Evolutionary conservation across 92 coral and sea anemone species (phyloP), one percentile per base, ranked within the genome.

Genomic region (Micromussa lordhowensis): DNA sequence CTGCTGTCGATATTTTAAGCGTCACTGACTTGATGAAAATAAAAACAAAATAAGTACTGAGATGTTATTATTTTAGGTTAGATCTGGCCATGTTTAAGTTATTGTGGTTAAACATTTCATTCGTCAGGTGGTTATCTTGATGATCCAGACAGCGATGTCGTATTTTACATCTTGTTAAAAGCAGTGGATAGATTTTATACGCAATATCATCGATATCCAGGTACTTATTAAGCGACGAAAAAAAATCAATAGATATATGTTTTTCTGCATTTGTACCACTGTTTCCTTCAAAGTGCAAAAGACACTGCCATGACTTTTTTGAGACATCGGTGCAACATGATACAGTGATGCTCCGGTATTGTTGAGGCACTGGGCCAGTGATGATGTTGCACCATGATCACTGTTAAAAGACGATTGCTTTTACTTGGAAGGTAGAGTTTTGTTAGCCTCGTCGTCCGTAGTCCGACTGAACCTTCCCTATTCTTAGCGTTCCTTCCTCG

Each of bases 121-220:
- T 49, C 17, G 7, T 35, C 51, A 97, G 99, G 92, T 35, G 79
- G 92, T 71, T 82, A 83, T 69, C 91, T 96, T 63, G 99, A 97
- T 34, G 96, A 96, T 34, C 96, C 99, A 4, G 99, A 97, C 80
- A 96, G 93, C 68, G 95, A 97, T 71, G 96, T 88, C 3, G 94
- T 93, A 35, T 97, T 96, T 86, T 97, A 97, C 78, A 92, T 97
- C 36, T 90, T 97, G 53, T 82, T 97, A 31, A 95, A 98, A 86
- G 98, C 98, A 53, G 96, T 92, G 44, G 98, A 97, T 80, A 93
- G 94, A 68, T 97, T 97, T 80, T 93, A 94, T 58, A 82, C 87
- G n/a, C 96, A 96, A 58, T 93, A 94, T 68, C 96, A 88, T 80
- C 90, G 96, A 86, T 94, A 94, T 75, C 99, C 99, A 89, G 99